Evolutionary conservation across 2,797 vertebrate species (phyloP).

Genomic region (Vireo griseus): DNA sequence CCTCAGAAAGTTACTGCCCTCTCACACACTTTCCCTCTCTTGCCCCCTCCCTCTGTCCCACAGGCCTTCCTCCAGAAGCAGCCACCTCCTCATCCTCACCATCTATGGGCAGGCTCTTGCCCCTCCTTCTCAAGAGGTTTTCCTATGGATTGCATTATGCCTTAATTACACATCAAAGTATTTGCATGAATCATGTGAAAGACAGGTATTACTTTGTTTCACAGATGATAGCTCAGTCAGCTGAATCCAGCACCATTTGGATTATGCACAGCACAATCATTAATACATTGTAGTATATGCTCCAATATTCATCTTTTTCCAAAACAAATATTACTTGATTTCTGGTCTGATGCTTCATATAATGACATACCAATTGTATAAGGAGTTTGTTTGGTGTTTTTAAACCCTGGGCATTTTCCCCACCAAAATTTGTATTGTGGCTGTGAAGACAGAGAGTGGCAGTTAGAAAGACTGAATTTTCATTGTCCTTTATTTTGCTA

Average conservation of each 20-base stretch:
- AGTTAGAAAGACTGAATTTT: background rate
- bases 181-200: background rate
- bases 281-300: background rate
- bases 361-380: background rate
- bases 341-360: background rate
- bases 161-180: background rate
- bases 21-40: background rate
- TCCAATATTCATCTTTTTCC: background rate
- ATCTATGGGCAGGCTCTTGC: rapidly evolving
- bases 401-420: background rate
- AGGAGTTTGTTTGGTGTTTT: background rate
- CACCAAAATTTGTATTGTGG: background rate
- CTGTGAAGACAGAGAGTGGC: background rate
- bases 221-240: background rate
- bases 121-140: background rate
- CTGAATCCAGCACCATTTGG: background rate
- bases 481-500: constrained; percentile 19
- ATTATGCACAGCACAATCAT: background rate
- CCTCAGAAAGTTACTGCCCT: background rate
- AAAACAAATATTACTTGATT: constrained; percentile 36
- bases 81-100: background rate
- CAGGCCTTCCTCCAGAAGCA: background rate
- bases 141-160: background rate
- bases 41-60: background rate
- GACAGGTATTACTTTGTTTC: background rate